Conservation (phyloP, 2,113 vertebrate genomes). For the Sisor rabdophorus region DNA sequence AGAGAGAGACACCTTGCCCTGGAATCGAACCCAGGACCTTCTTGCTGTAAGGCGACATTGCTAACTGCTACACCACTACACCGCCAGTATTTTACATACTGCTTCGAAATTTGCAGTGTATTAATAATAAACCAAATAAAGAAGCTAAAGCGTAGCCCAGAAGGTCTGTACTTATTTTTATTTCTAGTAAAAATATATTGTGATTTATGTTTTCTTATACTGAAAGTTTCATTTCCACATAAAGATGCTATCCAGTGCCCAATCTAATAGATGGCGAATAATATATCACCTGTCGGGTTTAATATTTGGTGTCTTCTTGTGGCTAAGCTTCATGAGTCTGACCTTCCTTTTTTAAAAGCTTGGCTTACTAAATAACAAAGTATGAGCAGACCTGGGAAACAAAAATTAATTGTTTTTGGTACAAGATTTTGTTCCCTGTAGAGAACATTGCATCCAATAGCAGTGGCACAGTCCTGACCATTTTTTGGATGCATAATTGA, state of each 20-base stretch:
- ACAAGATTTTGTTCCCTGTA: neutral
- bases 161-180: neutral
- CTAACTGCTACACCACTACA: too few relatives aligned
- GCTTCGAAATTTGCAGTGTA: too few relatives aligned
- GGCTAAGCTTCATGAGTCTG: neutral
- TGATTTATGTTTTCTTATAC: neutral
- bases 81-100: too few relatives aligned
- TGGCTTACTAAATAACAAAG: neutral
- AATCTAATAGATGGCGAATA: neutral
- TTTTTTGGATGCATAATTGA: neutral
- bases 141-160: neutral
- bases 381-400: neutral
- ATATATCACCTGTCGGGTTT: neutral
- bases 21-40: too few relatives aligned
- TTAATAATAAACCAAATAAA: neutral
- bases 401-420: too few relatives aligned
- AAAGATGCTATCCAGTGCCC: neutral
- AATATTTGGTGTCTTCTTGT: neutral
- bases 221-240: neutral
- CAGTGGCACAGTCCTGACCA: neutral
- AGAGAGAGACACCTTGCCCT: too few relatives aligned
- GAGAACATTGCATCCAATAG: neutral
- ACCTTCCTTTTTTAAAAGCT: neutral
- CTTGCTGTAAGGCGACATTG: too few relatives aligned
- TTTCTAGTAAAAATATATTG: neutral